These are phyloP conservation scores for Diplosoma virens DNA, from an alignment of 23 tunicate species.

Conservation along the genomic window DNA sequence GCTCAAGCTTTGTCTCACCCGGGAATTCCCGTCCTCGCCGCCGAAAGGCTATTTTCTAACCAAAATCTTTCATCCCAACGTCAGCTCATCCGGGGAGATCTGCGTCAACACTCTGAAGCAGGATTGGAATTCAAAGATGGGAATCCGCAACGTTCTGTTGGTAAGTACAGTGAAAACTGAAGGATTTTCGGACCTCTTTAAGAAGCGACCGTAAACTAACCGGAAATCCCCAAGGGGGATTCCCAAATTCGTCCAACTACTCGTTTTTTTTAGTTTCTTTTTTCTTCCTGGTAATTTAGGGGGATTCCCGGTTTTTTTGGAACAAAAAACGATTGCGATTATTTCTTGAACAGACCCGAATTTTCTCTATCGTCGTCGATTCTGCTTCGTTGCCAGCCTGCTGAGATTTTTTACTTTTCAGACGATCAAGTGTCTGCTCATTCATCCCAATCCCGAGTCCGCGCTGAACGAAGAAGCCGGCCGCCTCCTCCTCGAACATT, in stretches of 20 bases:
- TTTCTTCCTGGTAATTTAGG: no score
- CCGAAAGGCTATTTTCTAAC: constrained; percentile 88
- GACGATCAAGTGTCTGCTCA: constrained; percentile 88
- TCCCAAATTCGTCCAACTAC: no score
- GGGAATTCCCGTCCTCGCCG: constrained; percentile 80
- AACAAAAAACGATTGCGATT: no score
- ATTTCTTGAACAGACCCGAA: no score
- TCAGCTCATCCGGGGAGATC: constrained; percentile 84
- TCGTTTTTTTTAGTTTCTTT: no score
- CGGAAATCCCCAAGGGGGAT: no score
- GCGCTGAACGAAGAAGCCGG: constrained; percentile 98
- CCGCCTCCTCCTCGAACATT: constrained; percentile 69
- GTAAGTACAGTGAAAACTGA: no score
- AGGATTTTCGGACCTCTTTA: no score
- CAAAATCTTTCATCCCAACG: constrained; percentile 95
- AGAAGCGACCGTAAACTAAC: no score
- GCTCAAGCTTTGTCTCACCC: constrained; percentile 73
- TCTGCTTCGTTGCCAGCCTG: no score
- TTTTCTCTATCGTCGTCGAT: no score
- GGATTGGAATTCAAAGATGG: constrained; percentile 96
- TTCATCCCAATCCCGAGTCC: constrained; percentile 98
- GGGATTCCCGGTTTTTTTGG: no score
- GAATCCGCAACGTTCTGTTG: constrained; percentile 84
- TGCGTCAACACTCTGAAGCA: constrained; percentile 93
- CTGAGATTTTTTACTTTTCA: constrained; percentile 3